Base-by-base conservation (phyloP, 2,113 vertebrate genomes). In the Salvator merianae region DNA sequence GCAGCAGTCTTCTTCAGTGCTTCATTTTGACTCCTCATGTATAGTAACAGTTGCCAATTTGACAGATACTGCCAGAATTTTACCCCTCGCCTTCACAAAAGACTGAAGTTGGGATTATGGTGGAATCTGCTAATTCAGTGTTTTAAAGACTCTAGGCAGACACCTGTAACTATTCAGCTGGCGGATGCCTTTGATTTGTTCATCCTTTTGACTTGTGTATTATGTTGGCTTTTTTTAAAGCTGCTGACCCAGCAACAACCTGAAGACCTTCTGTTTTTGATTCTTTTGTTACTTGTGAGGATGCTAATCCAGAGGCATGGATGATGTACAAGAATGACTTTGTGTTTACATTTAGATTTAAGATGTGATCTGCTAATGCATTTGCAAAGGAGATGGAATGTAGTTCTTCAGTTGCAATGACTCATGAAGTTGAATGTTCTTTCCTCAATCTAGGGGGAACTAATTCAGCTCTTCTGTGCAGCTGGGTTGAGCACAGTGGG, bases 231-330 rank as follows among this genome's bases (percentile, higher is more conserved):
- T 77, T 62, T 65, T 85, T 79, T 63, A 82, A 59, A 77, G 53
- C 38, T 79, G 76, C 83, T 84, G 53, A 72, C n/a, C 53, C 69
- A 79, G 69, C 55, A 73, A 79, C n/a, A 38, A 73, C 63, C 38
- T 65, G 43, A 73, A 79, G 55, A 38, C 55, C 38, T 84, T 84
- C 65, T 84, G 83, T 40, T 77, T 84, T 84, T 84, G 74, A 78
- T 84, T 62, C 66, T 59, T 71, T 26, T 71, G 65, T 53, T 77
- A 66, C 65, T 84, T 77, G 34, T 77, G 65, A 75, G 47, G 65
- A 69, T 70, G 75, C 34, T 79, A 72, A 82, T 82, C 34, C 80
- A 73, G 62, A 24, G n/a, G 30, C 72, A 40, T 72, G 77, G 55
- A 73, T 79, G 30, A 85, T 79, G 69, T 79, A 65, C 55, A 85